Percentiles rank a stretch among this genome's conserved stretches.
Evolutionary conservation across 2,113 vertebrate genomes (phyloP).

Genomic region (Archilochus colubris): DNA sequence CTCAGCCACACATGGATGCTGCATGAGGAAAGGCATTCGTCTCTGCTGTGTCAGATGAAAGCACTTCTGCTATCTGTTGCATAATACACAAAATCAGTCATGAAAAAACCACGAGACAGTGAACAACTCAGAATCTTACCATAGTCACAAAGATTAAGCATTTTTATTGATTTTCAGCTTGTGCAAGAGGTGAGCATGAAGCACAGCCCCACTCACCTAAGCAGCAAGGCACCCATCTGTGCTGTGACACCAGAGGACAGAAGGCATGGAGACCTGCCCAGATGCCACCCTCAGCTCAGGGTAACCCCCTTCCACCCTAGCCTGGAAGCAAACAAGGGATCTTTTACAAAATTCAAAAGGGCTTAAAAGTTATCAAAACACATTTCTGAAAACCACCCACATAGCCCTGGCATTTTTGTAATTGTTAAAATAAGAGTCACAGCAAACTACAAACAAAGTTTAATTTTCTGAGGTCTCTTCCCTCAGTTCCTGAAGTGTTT

Average conservation of each 20-base stretch:
- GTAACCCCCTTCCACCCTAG: not conserved
- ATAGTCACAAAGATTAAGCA: not conserved
- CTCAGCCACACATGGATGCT: not conserved
- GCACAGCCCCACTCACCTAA: not conserved
- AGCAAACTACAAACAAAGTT: not conserved
- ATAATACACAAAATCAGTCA: not conserved
- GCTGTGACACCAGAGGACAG: not conserved
- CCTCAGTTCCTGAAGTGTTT: not conserved
- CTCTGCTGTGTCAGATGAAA: not conserved
- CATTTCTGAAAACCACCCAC: not conserved
- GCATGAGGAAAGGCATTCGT: not conserved
- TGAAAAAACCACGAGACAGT: not conserved
- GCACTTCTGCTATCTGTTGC: not conserved
- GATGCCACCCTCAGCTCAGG: not conserved
- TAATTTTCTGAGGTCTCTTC: not conserved
- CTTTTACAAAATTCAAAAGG: not conserved
- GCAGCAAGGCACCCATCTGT: not conserved
- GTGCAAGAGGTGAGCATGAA: not conserved
- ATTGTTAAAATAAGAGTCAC: not conserved
- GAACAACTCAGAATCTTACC: not conserved
- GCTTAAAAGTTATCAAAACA: not conserved
- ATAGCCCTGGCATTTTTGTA: not conserved
- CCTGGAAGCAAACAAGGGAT: not conserved
- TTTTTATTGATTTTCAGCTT: not conserved
- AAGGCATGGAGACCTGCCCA: not conserved